phyloP scores from a whole-genome alignment of 2,888 invertebrate genomes.

The Lepetodrilus schrolli region DNA sequence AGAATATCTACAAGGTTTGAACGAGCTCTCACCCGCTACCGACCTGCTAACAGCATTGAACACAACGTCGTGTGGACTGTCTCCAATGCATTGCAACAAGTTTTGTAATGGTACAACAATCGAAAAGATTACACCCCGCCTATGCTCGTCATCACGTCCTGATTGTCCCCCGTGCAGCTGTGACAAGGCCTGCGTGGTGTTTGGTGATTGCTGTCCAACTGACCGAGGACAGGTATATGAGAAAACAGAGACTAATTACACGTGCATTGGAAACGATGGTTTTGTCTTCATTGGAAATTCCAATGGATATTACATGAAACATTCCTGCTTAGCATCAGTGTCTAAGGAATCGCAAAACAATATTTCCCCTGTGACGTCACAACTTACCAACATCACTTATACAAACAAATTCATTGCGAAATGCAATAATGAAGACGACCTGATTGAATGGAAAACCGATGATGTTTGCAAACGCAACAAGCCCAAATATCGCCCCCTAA shows the following conservation, averaged over 20 bases:
- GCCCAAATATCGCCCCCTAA: background rate
- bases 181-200: slow-evolving; percentile 16
- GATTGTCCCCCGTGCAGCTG: slow-evolving; percentile 9
- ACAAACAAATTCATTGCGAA: slow-evolving; percentile 9
- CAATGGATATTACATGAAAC: background rate
- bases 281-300: background rate
- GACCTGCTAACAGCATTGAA: background rate
- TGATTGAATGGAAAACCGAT: background rate
- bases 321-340: background rate
- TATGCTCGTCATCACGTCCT: background rate
- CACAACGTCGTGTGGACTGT: background rate
- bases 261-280: background rate
- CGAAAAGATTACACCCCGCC: background rate
- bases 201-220: slow-evolving; percentile 34
- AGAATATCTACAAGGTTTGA: too few relatives aligned
- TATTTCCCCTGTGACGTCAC: background rate
- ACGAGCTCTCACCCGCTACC: too few relatives aligned
- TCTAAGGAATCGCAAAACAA: background rate
- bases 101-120: background rate
- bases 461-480: slow-evolving; percentile 34
- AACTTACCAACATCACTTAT: background rate
- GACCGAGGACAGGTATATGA: background rate
- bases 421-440: slow-evolving; percentile 3
- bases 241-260: background rate
- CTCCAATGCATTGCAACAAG: background rate